Evolutionary conservation across 2,888 invertebrate genomes (phyloP).

Genomic region (Entomobrya multifasciata): DNA sequence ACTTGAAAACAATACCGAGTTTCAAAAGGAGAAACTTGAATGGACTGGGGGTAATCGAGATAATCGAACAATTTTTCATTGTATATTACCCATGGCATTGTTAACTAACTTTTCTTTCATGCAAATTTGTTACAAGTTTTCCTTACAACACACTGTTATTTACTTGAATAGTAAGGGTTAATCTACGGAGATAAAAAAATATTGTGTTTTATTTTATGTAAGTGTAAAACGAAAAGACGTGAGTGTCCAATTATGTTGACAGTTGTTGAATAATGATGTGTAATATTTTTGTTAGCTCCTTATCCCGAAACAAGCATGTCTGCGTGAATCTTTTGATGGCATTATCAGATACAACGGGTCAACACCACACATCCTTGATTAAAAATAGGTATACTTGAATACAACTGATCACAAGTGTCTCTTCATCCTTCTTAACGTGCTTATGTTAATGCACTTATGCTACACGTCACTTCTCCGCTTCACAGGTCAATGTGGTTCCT

Average conservation of each 20-base stretch:
- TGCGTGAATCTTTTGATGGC: background rate
- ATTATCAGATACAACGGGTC: slow-evolving; percentile 17
- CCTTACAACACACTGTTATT: background rate
- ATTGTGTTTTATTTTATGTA: background rate
- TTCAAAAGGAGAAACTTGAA: background rate
- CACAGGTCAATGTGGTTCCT: background rate
- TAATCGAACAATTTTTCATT: slow-evolving; percentile 39
- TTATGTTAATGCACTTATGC: background rate
- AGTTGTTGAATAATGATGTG: slow-evolving; percentile 79
- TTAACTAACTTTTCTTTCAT: slow-evolving; percentile 60
- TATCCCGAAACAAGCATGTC: slow-evolving; percentile 35
- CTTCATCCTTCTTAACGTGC: slow-evolving; percentile 15
- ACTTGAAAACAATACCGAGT: no score
- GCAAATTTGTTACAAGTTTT: slow-evolving; percentile 47
- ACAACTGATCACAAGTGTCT: slow-evolving; percentile 18
- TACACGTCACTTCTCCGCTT: background rate
- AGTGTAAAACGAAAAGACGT: slow-evolving; percentile 65
- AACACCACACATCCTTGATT: slow-evolving; percentile 32
- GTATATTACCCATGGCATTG: background rate
- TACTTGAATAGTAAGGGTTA: background rate
- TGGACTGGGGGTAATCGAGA: background rate
- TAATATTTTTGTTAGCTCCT: slow-evolving; percentile 67
- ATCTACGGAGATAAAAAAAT: background rate
- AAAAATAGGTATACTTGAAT: slow-evolving; percentile 5
- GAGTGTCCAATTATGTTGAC: slow-evolving; percentile 80